Base-by-base conservation (phyloP, 2,797 vertebrate genomes). In the Acanthopagrus latus region DNA sequence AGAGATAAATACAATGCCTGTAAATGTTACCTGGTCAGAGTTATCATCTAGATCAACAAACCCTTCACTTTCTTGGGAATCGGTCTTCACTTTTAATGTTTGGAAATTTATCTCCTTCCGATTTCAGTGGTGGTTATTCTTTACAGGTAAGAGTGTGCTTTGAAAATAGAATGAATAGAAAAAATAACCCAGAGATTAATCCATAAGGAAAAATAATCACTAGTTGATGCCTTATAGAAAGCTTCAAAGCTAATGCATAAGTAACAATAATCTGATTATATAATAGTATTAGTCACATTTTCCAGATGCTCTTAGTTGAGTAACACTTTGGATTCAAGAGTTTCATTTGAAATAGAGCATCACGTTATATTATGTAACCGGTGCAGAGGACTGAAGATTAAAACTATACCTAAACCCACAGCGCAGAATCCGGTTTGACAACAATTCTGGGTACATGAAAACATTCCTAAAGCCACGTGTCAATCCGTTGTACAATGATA, bases 381-480 rank as follows among this genome's bases (percentile, higher is more conserved):
- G 10, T 38, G 29, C 56, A 58, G 27, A 58, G 20, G 56, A 62
- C 14, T 44, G 2, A 7, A 55, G 14, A 55, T 7, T 54, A 55
- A 55, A 17, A 25, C 21, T 14, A 2, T 13, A 7, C 51, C 18
- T 38, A 6, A 41, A 44, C 27, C n/a, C 50, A 25, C 47, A 8
- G 43, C 63, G 10, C 20, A 63, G 23, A 57, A 67, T 51, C 56
- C 69, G 63, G 25, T 67, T 52, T 8, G 8, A 48, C 16, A 56
- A 20, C 4, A 63, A 50, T 7, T 12, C 4, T 7, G 50, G 48
- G 47, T 27, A 64, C 9, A 52, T 41, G 16, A 64, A 46, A 27
- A 57, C 11, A 44, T 25, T 16, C 13, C 13, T 50, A 1, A 46
- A 8, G n/a, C 6, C 20, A n/a, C 0, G 1, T 33, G n/a, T 11